Evolutionary conservation across 2,113 vertebrate genomes (phyloP), one percentile per base, ranked within the genome.

Genomic region (Phyllostomus discolor): DNA sequence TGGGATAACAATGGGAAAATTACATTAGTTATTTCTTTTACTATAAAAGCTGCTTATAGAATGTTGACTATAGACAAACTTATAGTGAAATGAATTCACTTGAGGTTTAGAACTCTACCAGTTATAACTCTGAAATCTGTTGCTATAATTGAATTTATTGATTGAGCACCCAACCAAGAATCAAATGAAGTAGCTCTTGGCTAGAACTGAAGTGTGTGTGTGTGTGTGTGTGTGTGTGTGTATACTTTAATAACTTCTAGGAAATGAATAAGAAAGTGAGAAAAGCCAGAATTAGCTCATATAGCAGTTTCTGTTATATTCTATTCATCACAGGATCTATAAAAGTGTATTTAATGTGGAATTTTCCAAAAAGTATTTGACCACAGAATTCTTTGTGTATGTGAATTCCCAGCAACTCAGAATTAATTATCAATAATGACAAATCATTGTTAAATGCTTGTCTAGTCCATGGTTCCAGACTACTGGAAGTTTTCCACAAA

Each of bases 291-390:
- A 54, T 87, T 83, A 67, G 28, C 9, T 12, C 22, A 57, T 20
- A 22, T 38, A 67, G 54, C 38, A 70, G 10, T 57, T 93, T 93
- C 35, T 54, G 19, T 33, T 87, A 19, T 59, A 83, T n/a, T 48
- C 43, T 72, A 1, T 76, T 96, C 8, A 69, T 95, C 59, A 88
- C 2, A 78, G 33, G 22, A 9, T 76, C 2, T 57, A 43, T 54
- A 67, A 54, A 76, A 80, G 83, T 52, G 14, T 22, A 14, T 38
- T 88, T 91, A 66, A n/a, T 81, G 15, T 90, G 38, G 4, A 28
- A 87, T 85, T 95, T 59, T 79, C 48, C 72, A 46, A 90, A 90
- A 92, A 86, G 4, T 73, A 54, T 86, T 26, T 93, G 43, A 85
- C 28, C 31, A 43, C 9, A 84, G 12, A 10, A 48, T 19, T 1